Evolutionary conservation across 2,797 vertebrate species (phyloP).

Genomic region (Crax fasciolata): DNA sequence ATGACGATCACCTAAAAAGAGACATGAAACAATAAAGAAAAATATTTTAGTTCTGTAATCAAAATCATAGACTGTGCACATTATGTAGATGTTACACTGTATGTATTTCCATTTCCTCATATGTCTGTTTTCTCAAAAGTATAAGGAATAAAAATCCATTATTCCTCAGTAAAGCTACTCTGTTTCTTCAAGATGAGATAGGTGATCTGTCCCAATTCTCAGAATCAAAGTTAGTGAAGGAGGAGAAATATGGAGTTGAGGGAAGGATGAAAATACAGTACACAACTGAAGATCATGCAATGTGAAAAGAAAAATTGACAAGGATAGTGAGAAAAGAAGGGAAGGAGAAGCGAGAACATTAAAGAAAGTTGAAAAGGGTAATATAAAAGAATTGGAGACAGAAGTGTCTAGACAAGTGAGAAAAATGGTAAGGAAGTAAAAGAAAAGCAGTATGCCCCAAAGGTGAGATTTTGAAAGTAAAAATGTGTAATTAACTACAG

Average conservation of each 20-base stretch:
- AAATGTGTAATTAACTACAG: neutral
- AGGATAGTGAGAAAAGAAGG: neutral
- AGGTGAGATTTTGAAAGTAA: conserved; percentile 57
- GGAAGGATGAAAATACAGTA: neutral
- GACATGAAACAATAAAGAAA: neutral
- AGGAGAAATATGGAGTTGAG: neutral
- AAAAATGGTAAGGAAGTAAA: conserved; percentile 5
- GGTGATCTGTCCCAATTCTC: neutral
- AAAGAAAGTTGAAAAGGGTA: conserved; percentile 6
- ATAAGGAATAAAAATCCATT: neutral
- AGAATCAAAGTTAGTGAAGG: neutral
- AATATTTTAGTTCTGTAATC: neutral
- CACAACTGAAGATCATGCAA: neutral
- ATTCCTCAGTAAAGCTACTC: neutral
- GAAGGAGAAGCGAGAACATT: neutral
- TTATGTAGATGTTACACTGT: neutral
- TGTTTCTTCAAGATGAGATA: neutral
- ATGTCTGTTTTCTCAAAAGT: neutral
- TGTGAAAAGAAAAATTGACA: neutral
- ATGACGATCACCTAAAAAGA: neutral
- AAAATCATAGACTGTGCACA: neutral
- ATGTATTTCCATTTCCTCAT: neutral
- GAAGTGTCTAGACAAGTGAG: conserved; percentile 19
- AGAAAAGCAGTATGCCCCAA: neutral
- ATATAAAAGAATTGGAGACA: conserved; percentile 20